These are phyloP conservation scores for Podarcis cretensis DNA, from an alignment of 2,113 vertebrate genomes.

Conservation along the genomic window DNA sequence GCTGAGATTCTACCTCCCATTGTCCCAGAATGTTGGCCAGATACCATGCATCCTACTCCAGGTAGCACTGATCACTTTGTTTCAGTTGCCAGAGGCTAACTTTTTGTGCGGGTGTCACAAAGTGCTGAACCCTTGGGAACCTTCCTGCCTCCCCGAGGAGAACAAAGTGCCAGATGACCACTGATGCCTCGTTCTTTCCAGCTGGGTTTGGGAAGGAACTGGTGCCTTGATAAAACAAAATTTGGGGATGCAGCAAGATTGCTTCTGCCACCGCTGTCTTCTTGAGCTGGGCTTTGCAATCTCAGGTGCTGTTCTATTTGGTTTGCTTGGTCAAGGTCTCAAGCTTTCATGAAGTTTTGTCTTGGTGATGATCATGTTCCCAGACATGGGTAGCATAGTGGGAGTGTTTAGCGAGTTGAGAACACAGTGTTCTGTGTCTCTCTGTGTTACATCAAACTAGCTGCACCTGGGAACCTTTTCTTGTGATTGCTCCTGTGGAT, in stretches of 20 bases:
- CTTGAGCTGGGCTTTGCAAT: background rate
- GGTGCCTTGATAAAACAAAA: background rate
- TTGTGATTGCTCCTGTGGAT: background rate
- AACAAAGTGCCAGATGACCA: too few relatives aligned
- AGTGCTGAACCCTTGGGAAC: background rate
- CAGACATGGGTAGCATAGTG: background rate
- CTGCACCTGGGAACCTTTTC: background rate
- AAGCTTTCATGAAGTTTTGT: background rate
- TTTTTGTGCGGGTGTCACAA: background rate
- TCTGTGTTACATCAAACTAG: background rate
- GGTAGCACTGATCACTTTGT: background rate
- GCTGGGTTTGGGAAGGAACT: background rate
- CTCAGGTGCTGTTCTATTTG: background rate
- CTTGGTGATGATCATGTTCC: background rate
- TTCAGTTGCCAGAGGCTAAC: background rate
- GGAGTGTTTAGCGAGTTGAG: background rate
- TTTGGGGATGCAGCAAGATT: too few relatives aligned
- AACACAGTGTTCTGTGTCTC: background rate
- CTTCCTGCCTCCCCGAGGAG: background rate
- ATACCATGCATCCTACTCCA: rapidly evolving
- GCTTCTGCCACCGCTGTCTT: background rate
- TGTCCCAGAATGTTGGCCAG: too few relatives aligned
- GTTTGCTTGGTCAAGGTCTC: background rate
- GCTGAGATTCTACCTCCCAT: too few relatives aligned
- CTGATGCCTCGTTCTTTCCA: background rate